Base-by-base conservation (phyloP, 1,140 invertebrate genomes). In the Phocides pigmalion region DNA sequence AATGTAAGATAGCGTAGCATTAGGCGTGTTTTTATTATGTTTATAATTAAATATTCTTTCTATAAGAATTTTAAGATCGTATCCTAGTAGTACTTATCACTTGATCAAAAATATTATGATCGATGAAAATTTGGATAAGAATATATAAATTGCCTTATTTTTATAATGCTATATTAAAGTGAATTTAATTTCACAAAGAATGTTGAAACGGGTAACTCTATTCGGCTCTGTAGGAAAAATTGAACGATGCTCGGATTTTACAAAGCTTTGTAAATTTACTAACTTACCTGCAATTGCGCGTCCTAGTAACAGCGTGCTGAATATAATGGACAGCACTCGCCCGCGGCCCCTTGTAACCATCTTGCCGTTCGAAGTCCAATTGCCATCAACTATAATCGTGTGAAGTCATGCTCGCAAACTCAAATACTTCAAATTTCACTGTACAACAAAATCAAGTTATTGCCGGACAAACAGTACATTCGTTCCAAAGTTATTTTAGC, bases 221-320 rank as follows among this genome's bases (percentile, higher is more conserved):
- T 35, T 12, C 35, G 35, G 12, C n/a, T 12, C 35, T 12, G 35
- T 39, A 14, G 11, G 35, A 35, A 22, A 22, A 12, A 16, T 41
- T 3, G 25, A 35, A 35, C 37, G 25, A n/a, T 20, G 25, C n/a
- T n/a, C 14, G 20, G 8, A 51, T 46, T 56, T 65, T 39, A 20
- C 12, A 54, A 53, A 54, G 28, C 42, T 59, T 32, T 42, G 53
- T 50, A 19, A 22, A 50, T n/a, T 5, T 54, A 46, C 54, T 16
- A 22, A 73, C 84, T 78, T 66, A 90, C 88, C 85, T 71, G 88
- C 87, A 63, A 90, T 84, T 56, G 85, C 84, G 19, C 87, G 79
- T 49, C 87, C 88, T 68, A 90, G 78, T 22, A 90, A 81, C 58
- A 89, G 58, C 20, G 87, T 87, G 72, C 84, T 89, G 81, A 90